Evolutionary conservation across 2,888 invertebrate genomes (phyloP), one percentile per base, ranked within the genome.

Genomic region (Ochropleura leucogaster): DNA sequence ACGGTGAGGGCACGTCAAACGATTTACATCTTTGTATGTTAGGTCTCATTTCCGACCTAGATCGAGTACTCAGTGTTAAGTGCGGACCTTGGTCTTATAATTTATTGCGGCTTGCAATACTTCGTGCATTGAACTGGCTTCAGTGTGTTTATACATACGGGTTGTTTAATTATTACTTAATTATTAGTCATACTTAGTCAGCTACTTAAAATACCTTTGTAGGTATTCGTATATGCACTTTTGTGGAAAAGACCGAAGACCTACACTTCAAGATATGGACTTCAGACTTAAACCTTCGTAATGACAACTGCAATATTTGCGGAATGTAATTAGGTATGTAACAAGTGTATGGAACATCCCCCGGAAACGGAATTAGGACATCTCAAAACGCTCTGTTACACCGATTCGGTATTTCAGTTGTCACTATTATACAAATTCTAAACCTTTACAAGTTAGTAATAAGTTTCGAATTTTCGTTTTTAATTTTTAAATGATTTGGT

Each of bases 31-130:
- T n/a, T 44, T 4, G n/a, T 44, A 68, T 76, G 30, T 79, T 74
- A 81, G 64, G 66, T 77, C 82, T 79, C 60, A 64, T 84, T 82
- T 77, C 85, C 74, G 82, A 86, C 83, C 85, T 85, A 86, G 77
- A 83, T 86, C 68, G 60, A 68, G 68, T 49, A 20, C 70, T 62
- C 20, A 60, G 53, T 59, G 70, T 71, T 68, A 47, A n/a, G 62
- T 12, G n/a, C 53, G 72, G 77, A 78, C 85, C 87, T 85, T 83
- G 85, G 30, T 51, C 68, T 68, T 68, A 51, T 63, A 80, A 69
- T 63, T 68, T 65, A 68, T 63, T 68, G 42, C 49, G 12, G 44
- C 66, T 69, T 68, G 80, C 82, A 84, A 49, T 53, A 68, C 30
- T 46, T 30, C 44, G 82, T 47, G 18, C 84, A 44, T 82, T 82